Conservation (phyloP, 2,797 vertebrate genomes). For the Gobio occitaniae region DNA sequence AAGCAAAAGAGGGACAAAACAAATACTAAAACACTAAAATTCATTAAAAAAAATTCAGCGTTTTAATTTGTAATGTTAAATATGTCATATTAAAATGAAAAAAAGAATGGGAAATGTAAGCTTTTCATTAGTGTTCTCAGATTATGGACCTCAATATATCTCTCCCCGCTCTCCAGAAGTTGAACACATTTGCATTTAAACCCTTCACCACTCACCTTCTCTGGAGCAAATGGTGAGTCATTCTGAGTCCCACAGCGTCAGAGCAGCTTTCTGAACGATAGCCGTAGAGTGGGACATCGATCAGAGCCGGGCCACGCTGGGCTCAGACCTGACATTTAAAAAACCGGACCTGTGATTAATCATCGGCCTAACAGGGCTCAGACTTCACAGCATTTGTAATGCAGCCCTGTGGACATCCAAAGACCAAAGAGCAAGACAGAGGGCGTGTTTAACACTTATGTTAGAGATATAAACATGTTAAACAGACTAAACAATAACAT, state of each 20-base stretch:
- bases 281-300: slow-evolving; percentile 59
- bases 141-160: neutral
- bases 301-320: slow-evolving; percentile 50
- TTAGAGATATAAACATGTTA: slow-evolving; percentile 17
- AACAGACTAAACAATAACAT: slow-evolving; percentile 8
- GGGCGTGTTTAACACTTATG: neutral
- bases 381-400: slow-evolving; percentile 62
- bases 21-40: too few relatives aligned
- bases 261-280: slow-evolving; percentile 49
- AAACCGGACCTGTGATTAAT: slow-evolving; percentile 63
- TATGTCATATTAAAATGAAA: too few relatives aligned
- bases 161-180: neutral
- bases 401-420: slow-evolving; percentile 12
- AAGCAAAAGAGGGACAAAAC: too few relatives aligned
- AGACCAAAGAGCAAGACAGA: slow-evolving; percentile 2
- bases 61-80: too few relatives aligned
- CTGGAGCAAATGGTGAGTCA: slow-evolving; percentile 45
- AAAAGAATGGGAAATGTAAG: too few relatives aligned
- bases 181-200: slow-evolving; percentile 7
- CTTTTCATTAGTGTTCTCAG: neutral
- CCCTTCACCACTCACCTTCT: neutral
- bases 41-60: too few relatives aligned
- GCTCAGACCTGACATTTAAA: slow-evolving; percentile 61
- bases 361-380: slow-evolving; percentile 52
- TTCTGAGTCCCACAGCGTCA: slow-evolving; percentile 24